Base-by-base conservation (phyloP, 2,888 invertebrate genomes). In the Heliconius aoede region DNA sequence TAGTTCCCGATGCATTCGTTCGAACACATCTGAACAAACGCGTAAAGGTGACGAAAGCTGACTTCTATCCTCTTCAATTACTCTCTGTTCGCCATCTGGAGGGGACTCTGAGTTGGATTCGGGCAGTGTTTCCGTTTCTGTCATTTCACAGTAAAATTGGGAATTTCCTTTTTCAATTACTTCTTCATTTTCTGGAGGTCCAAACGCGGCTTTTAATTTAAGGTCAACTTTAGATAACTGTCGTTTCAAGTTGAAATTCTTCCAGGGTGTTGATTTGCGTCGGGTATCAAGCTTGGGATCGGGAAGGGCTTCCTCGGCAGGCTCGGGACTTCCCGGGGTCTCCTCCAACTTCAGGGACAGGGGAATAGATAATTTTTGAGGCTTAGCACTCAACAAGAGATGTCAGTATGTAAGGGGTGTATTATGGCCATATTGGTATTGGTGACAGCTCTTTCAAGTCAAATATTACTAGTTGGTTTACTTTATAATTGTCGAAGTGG, bases 221-320 rank as follows among this genome's bases (percentile, higher is more conserved):
- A 96, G 93, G 87, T 97, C 97, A 82, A 97, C 97, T 91, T 95
- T 97, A 80, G 97, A 97, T 83, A 97, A 95, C 91, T 97, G 97
- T 83, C 97, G 96, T 90, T 97, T 97, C 78, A 97, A 94, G 89
- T 96, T 97, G 93, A 97, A 97, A 79, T 96, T 95, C 90, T 97
- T 97, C 97, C 97, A 97, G 82, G 96, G 95, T 81, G 96, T 95
- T 51, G 96, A 96, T 84, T 96, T 96, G 83, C 96, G 95, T 79
- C 96, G 90, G 60, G 89, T 84, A 85, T 95, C 95, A 79, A 91
- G 91, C 82, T 89, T 91, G 77, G 80, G 80, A 80, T 85, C 85
- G 64, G 84, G 82, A n/a, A 82, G 80, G 46, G 85, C 82, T 77
- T 85, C 86, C 83, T 86, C 92, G 76, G 81, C 91, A 78, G 86